These are phyloP conservation scores for Gobio occitaniae DNA, from an alignment of 2,797 vertebrate species.

Conservation along the genomic window DNA sequence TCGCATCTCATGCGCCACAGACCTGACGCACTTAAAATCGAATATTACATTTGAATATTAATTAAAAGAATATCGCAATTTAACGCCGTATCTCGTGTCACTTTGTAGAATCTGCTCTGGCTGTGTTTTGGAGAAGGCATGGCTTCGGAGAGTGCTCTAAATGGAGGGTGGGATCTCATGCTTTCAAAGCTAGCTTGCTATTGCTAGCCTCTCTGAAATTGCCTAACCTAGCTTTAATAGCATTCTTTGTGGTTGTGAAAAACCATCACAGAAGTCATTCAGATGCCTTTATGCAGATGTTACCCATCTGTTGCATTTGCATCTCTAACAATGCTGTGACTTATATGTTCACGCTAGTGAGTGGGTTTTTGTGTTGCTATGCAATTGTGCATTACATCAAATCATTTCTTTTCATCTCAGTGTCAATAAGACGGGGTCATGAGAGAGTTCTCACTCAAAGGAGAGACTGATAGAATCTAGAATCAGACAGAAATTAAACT, in stretches of 20 bases:
- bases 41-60: too few relatives aligned
- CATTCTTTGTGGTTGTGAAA: slow-evolving; percentile 26
- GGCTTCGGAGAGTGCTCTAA: neutral
- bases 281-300: slow-evolving; percentile 23
- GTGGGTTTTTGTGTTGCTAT: slow-evolving; percentile 16
- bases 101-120: neutral
- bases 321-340: slow-evolving; percentile 2
- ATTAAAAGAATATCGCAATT: neutral
- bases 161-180: neutral
- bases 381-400: slow-evolving; percentile 38
- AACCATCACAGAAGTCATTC: neutral
- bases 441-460: slow-evolving; percentile 47
- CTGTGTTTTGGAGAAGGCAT: neutral
- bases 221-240: neutral
- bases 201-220: neutral
- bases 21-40: too few relatives aligned
- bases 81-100: neutral
- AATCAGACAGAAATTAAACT: slow-evolving; percentile 42
- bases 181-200: neutral
- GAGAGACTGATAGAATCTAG: slow-evolving; percentile 36
- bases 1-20: too few relatives aligned
- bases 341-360: slow-evolving; percentile 5
- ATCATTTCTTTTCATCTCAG: slow-evolving; percentile 31
- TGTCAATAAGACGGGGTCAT: slow-evolving; percentile 44
- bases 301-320: slow-evolving; percentile 5